These are phyloP conservation scores for Tyrannus savana DNA, from an alignment of 2,113 vertebrate species.

Conservation along the genomic window DNA sequence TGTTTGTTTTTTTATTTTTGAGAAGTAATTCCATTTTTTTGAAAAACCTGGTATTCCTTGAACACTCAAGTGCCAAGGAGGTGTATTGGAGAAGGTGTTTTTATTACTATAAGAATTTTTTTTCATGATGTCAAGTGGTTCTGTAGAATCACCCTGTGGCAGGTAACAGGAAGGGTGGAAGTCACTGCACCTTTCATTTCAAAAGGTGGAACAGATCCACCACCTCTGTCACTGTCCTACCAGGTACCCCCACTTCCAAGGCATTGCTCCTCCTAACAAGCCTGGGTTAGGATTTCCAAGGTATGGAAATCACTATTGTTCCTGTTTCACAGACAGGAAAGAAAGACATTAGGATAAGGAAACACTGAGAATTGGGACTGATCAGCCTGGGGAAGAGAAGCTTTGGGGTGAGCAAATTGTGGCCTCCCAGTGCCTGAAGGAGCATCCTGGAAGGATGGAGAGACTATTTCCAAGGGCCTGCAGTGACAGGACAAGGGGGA, in stretches of 20 bases:
- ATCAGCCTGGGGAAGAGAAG: background rate
- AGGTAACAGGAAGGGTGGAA: background rate
- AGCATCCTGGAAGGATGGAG: background rate
- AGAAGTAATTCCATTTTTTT: background rate
- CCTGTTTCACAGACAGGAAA: background rate
- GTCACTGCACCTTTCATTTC: background rate
- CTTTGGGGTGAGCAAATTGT: rapidly evolving
- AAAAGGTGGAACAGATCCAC: background rate
- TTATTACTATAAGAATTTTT: background rate
- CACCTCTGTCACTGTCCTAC: background rate
- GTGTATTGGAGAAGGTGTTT: background rate
- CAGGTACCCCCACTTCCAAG: background rate
- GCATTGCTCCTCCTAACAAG: background rate
- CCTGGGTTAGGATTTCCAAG: background rate
- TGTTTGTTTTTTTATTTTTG: background rate
- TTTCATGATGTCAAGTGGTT: background rate
- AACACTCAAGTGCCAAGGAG: background rate
- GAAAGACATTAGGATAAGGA: background rate
- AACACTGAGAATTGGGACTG: background rate
- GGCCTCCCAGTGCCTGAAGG: background rate
- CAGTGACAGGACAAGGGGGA: background rate
- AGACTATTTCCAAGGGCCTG: no score
- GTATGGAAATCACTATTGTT: background rate
- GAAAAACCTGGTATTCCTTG: background rate
- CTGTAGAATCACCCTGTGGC: background rate